Percentiles rank a stretch among this genome's conserved stretches.
Conservation (phyloP, 2,888 invertebrate species). For the Trichopoda pennipes region DNA sequence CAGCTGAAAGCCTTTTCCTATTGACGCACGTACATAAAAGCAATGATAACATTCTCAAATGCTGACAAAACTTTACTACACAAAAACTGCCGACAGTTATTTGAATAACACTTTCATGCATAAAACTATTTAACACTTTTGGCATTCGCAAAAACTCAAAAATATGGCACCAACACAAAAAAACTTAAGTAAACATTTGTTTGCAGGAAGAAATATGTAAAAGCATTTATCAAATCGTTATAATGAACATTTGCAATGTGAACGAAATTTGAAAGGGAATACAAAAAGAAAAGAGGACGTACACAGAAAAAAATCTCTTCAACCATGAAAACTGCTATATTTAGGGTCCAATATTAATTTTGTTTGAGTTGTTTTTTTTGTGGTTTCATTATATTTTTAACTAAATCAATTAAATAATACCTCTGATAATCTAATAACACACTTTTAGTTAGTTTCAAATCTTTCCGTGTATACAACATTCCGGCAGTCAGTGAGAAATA, state of each 20-base stretch:
- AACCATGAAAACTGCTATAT: no score
- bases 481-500: no score
- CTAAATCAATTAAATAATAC: no score
- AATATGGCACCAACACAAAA: not conserved
- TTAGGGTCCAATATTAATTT: no score
- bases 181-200: slow-evolving; percentile 8
- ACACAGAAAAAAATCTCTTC: no score
- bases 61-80: slow-evolving; percentile 26
- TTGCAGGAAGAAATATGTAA: slow-evolving; percentile 35
- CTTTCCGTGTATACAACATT: no score
- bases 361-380: no score
- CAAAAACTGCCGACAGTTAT: slow-evolving; percentile 13
- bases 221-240: slow-evolving; percentile 45
- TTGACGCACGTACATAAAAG: slow-evolving; percentile 21
- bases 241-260: slow-evolving; percentile 23
- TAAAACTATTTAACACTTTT: slow-evolving; percentile 25
- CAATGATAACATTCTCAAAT: slow-evolving; percentile 31
- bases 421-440: no score
- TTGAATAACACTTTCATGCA: not conserved
- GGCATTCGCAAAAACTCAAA: slow-evolving; percentile 6
- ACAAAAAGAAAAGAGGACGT: no score
- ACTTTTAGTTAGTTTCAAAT: no score
- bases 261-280: not conserved
- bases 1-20: not conserved
- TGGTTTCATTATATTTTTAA: no score